phyloP scores from a whole-genome alignment of 2,888 invertebrate species.

The Norana najaformis region DNA sequence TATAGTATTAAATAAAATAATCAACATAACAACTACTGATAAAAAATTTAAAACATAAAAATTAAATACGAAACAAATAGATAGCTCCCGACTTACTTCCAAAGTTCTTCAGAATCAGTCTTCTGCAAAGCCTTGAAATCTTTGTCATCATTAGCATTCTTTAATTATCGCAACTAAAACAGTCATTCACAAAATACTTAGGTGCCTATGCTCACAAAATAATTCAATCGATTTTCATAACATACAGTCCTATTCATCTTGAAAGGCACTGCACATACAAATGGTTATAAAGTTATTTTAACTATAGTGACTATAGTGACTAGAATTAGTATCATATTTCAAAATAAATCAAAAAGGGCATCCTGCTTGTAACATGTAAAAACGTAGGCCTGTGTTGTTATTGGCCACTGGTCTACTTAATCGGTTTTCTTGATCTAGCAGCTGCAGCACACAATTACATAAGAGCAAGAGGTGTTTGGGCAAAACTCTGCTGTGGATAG shows the following conservation, averaged over 20 bases:
- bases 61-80: neutral
- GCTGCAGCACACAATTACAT: no score
- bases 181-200: neutral
- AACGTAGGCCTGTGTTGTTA: neutral
- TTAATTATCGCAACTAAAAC: neutral
- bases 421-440: no score
- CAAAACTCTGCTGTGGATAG: no score
- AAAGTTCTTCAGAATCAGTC: neutral
- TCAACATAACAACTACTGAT: neutral
- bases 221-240: neutral
- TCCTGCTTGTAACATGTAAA: neutral
- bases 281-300: no score
- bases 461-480: no score
- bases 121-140: slow-evolving; percentile 17
- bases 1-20: neutral
- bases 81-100: neutral
- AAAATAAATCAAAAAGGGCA: neutral
- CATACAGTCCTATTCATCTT: no score
- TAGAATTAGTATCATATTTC: neutral
- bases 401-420: no score
- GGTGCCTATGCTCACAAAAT: no score
- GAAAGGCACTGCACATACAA: no score
- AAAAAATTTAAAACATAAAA: neutral
- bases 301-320: neutral
- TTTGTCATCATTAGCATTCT: neutral